These are phyloP conservation scores for Cryptoleucopteryx plumbea DNA, from an alignment of 2,113 vertebrate species.

Conservation along the genomic window DNA sequence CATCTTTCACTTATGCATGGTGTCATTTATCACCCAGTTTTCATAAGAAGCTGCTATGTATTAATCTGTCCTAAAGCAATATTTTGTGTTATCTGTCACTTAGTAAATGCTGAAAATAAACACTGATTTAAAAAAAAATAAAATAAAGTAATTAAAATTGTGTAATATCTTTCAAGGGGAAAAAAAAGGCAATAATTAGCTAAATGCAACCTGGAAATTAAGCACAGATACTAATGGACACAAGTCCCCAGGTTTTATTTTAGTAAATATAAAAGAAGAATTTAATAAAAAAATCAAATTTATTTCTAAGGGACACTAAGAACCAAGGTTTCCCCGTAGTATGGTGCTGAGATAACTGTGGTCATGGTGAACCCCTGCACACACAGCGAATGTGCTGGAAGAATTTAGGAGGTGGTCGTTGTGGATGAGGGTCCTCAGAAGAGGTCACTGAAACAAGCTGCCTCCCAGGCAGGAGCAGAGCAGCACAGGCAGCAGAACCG, in stretches of 20 bases:
- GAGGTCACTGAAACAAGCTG: not conserved
- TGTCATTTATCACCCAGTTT: slow-evolving; percentile 4
- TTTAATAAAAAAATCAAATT: not conserved
- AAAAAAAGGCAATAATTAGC: not conserved
- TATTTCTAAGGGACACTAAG: not conserved
- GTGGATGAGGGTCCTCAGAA: not conserved
- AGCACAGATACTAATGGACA: not conserved
- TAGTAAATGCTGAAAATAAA: not conserved
- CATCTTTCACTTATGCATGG: not conserved
- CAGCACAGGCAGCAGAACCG: not conserved
- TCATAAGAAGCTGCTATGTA: not conserved
- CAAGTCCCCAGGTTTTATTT: not conserved
- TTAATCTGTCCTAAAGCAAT: not conserved
- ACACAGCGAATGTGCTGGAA: not conserved
- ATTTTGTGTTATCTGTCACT: not conserved
- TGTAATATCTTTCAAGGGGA: not conserved
- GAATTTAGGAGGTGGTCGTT: not conserved
- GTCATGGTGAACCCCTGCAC: not conserved
- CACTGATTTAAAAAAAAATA: not conserved
- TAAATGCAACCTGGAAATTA: not conserved
- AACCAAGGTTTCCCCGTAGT: not conserved
- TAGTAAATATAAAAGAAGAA: not conserved
- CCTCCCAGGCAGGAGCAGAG: not conserved
- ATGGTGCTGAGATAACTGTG: not conserved
- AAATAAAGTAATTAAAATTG: not conserved